These are phyloP conservation scores for Cnemophilus loriae DNA, from an alignment of 2,113 vertebrate genomes.

Conservation along the genomic window DNA sequence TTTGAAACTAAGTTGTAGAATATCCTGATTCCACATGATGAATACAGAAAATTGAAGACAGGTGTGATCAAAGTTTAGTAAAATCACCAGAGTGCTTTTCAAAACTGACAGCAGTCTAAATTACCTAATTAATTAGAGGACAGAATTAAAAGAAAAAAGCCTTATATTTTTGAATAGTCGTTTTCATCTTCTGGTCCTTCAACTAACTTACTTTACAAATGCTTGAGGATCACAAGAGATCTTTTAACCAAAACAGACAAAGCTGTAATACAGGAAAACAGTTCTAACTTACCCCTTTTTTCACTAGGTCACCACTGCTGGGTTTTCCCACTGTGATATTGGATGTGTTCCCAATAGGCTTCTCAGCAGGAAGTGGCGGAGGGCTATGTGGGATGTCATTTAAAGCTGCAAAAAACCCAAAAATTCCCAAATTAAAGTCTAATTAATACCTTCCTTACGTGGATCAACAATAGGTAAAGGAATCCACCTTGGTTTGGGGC, in stretches of 20 bases:
- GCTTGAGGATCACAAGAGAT: neutral
- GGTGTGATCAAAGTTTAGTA: constrained; percentile 9
- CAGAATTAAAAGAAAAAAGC: neutral
- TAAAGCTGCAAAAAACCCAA: constrained; percentile 64
- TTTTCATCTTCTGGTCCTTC: neutral
- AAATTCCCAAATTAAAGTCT: neutral
- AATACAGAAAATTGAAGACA: neutral
- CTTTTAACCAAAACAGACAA: neutral
- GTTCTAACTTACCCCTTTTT: constrained; percentile 61
- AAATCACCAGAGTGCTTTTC: neutral
- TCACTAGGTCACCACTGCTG: constrained; percentile 27
- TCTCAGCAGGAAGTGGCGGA: constrained; percentile 83
- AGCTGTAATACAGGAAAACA: neutral
- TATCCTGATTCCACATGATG: neutral
- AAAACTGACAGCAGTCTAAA: neutral
- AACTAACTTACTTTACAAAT: neutral
- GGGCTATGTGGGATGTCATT: constrained; percentile 68
- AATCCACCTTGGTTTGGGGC: neutral
- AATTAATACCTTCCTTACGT: neutral
- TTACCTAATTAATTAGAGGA: neutral
- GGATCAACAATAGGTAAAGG: neutral
- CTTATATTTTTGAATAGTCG: neutral
- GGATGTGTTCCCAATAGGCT: constrained; percentile 77
- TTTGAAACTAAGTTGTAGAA: neutral
- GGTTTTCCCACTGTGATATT: constrained; percentile 46